phyloP scores from a whole-genome alignment of 2,797 vertebrate species.

The Esox masquinongy region DNA sequence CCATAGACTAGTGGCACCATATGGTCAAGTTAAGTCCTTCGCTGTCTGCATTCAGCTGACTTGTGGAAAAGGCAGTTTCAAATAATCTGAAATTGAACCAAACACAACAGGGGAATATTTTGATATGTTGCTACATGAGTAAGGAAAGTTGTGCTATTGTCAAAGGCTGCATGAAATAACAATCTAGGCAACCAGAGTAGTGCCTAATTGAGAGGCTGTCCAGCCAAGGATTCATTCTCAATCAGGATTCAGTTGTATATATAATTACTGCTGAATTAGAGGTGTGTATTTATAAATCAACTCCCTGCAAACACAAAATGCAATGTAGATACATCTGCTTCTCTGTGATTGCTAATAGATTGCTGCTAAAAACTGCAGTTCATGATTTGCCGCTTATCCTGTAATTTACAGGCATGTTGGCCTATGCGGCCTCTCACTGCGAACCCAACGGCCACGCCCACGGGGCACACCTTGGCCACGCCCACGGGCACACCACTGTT shows the following conservation, averaged over 20 bases:
- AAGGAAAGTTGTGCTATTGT: not conserved
- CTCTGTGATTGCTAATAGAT: not conserved
- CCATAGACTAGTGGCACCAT: constrained; percentile 37
- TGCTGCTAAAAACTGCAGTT: not conserved
- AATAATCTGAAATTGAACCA: constrained; percentile 4
- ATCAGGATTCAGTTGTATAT: not conserved
- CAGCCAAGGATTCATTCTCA: not conserved
- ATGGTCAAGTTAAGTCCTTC: constrained; percentile 31
- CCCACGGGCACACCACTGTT: no score
- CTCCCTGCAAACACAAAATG: not conserved
- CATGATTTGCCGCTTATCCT: not conserved
- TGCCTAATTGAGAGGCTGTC: not conserved
- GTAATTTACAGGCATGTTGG: constrained; percentile 5
- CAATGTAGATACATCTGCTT: not conserved
- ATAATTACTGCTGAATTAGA: not conserved
- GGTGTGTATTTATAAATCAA: not conserved
- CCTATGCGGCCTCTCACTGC: not conserved
- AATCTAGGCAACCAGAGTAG: not conserved
- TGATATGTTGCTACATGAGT: not conserved
- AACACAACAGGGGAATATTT: not conserved
- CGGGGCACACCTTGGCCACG: no score
- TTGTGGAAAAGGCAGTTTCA: constrained; percentile 25
- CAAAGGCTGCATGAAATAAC: not conserved
- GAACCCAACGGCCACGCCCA: not conserved
- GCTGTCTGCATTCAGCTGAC: constrained; percentile 15